Evolutionary conservation across 1,140 invertebrate species (phyloP).

Genomic region (Megalopta genalis): DNA sequence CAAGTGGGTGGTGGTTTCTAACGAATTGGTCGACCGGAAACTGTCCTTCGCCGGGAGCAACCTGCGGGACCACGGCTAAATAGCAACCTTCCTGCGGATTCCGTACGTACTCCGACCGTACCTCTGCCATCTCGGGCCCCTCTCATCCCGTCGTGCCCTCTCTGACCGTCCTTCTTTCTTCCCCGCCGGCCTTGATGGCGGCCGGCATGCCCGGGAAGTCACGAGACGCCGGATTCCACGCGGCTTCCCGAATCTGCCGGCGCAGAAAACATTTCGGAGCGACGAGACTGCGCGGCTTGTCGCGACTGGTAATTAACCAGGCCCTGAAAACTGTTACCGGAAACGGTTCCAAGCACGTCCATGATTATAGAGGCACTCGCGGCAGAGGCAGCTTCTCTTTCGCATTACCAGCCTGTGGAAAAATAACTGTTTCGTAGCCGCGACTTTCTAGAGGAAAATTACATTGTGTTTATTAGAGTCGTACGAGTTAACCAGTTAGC

Average conservation of each 20-base stretch:
- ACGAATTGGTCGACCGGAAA: conserved; percentile 69
- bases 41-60: conserved; percentile 45
- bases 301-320: conserved; percentile 9
- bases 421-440: too few relatives aligned
- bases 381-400: too few relatives aligned
- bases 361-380: not conserved
- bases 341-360: not conserved
- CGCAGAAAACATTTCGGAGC: conserved; percentile 1
- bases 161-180: conserved; percentile 4
- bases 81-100: conserved; percentile 36
- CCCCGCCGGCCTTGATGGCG: not conserved
- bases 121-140: conserved; percentile 15
- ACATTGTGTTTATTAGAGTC: too few relatives aligned
- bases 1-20: conserved; percentile 60
- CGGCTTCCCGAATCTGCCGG: not conserved
- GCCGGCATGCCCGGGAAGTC: not conserved
- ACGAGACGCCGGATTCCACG: not conserved
- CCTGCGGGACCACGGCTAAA: conserved; percentile 49
- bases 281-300: too few relatives aligned
- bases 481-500: too few relatives aligned
- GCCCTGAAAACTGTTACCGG: not conserved
- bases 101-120: conserved; percentile 22
- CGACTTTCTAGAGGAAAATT: too few relatives aligned
- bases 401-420: not conserved
- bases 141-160: not conserved